phyloP scores from a whole-genome alignment of 30 jellyfish, hydroid and myxozoan species.

The Hydra vulgaris region DNA sequence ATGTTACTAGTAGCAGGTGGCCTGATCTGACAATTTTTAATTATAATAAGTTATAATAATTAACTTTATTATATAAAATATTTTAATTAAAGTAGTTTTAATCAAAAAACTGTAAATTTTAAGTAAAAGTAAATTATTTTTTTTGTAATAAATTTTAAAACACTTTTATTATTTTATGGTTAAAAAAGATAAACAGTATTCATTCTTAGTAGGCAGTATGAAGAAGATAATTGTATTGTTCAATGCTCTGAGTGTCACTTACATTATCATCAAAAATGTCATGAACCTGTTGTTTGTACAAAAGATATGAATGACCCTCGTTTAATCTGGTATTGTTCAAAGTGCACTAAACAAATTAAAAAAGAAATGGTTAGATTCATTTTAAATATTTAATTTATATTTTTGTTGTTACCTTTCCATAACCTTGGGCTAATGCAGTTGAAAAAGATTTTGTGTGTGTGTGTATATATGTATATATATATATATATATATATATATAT shows the following conservation, averaged over 20 bases:
- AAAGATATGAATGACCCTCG: slow-evolving; percentile 96
- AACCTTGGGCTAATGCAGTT: too few relatives aligned
- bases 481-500: too few relatives aligned
- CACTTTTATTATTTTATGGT: not conserved
- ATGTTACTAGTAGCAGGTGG: too few relatives aligned
- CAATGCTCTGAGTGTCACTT: slow-evolving; percentile 93
- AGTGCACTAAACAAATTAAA: slow-evolving; percentile 65
- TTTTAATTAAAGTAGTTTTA: too few relatives aligned
- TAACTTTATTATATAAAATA: too few relatives aligned
- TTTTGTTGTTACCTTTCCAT: not conserved
- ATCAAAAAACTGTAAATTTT: too few relatives aligned
- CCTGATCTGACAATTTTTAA: too few relatives aligned
- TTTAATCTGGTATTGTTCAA: slow-evolving; percentile 73
- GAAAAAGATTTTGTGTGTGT: too few relatives aligned
- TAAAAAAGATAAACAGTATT: not conserved
- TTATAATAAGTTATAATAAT: too few relatives aligned
- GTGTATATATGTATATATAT: too few relatives aligned
- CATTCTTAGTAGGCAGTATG: not conserved
- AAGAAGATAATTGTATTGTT: slow-evolving; percentile 64
- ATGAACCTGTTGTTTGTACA: slow-evolving; percentile 73
- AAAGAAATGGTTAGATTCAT: slow-evolving; percentile 72
- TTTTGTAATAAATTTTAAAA: too few relatives aligned
- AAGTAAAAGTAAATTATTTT: not conserved
- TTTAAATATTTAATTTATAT: not conserved
- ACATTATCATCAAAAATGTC: slow-evolving; percentile 88